Conservation (phyloP, 2,888 invertebrate genomes). For the Metallyticus violacea region DNA sequence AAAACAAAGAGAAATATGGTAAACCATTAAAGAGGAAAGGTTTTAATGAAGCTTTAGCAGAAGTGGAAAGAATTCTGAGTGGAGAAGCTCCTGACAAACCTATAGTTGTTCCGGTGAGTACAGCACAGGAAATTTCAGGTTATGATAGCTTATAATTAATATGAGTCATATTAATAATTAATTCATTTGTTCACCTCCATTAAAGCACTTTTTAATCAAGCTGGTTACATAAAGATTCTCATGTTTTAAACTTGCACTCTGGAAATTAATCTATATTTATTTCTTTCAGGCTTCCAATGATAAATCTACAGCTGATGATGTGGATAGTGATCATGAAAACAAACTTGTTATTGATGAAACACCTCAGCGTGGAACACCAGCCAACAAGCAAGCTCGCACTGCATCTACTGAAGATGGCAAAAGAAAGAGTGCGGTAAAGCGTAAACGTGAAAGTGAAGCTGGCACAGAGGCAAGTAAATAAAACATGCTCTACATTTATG, state of each 20-base stretch:
- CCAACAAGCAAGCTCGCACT: background rate
- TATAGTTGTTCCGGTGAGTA: background rate
- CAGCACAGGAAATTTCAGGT: no score
- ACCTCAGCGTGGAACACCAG: slow-evolving; percentile 27
- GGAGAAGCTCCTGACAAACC: background rate
- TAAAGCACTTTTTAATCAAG: no score
- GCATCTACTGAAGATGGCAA: slow-evolving; percentile 24
- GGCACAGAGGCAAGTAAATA: background rate
- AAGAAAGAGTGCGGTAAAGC: background rate
- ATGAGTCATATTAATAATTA: no score
- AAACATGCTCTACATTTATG: no score
- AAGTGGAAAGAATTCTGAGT: slow-evolving; percentile 73
- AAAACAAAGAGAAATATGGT: slow-evolving; percentile 74
- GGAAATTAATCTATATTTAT: no score
- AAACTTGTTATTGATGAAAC: slow-evolving; percentile 43
- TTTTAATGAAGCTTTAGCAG: slow-evolving; percentile 83
- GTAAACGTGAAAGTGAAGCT: slow-evolving; percentile 23
- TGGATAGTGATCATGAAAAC: slow-evolving; percentile 39
- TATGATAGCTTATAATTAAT: no score
- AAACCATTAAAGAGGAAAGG: slow-evolving; percentile 77
- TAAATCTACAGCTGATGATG: slow-evolving; percentile 4
- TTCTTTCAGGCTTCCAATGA: background rate
- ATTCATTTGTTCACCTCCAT: no score
- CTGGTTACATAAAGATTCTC: no score
- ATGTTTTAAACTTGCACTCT: no score